Evolutionary conservation across 2,888 invertebrate genomes (phyloP).

Genomic region (Archips xylosteana): DNA sequence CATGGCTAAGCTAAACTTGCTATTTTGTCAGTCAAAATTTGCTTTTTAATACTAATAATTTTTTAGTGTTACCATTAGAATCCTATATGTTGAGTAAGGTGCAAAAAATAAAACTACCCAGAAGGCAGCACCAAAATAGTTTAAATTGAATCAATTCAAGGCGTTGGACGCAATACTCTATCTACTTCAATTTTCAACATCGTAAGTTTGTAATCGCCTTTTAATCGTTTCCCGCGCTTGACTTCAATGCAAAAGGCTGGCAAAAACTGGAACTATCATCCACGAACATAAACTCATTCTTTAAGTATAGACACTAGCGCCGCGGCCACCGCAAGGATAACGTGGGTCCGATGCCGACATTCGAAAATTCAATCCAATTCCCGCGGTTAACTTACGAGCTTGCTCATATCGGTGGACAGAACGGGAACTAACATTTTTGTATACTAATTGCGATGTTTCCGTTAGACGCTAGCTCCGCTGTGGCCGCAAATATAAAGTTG

Average conservation of each 20-base stretch:
- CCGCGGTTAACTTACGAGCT: conserved; percentile 21
- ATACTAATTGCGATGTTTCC: neutral
- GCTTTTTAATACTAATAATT: no score
- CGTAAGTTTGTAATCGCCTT: neutral
- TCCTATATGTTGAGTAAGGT: no score
- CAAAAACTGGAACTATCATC: neutral
- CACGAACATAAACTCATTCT: neutral
- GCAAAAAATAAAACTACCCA: no score
- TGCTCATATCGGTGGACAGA: neutral
- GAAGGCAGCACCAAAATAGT: no score
- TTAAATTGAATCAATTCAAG: no score
- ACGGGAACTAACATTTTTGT: neutral
- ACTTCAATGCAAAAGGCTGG: neutral
- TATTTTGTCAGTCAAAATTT: no score
- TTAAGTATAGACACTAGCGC: neutral
- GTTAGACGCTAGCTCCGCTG: neutral
- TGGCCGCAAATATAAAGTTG: conserved; percentile 2
- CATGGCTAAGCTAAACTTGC: no score
- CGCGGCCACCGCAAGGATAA: neutral
- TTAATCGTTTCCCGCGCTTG: neutral
- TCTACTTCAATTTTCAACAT: neutral
- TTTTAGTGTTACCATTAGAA: no score
- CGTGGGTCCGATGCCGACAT: neutral
- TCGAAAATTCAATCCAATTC: conserved; percentile 31
- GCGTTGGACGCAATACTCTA: no score